Percentiles rank a stretch among this genome's conserved stretches.
Evolutionary conservation across 2,797 vertebrate genomes (phyloP).

Genomic region (Malacoraja senta): DNA sequence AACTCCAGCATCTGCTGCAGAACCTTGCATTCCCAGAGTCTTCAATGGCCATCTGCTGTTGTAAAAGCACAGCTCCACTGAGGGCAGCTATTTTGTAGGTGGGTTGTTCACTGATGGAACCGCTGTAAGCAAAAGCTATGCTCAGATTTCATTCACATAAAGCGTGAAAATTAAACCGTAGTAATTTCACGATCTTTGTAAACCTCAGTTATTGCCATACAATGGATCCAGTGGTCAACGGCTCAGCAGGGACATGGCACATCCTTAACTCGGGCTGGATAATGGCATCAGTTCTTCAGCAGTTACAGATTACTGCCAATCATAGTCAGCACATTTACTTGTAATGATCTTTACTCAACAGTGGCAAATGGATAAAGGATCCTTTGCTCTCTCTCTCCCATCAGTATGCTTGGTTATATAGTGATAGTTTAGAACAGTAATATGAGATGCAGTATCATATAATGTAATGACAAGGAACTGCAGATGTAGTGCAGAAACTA

Average conservation of each 20-base stretch:
- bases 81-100: background rate
- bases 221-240: background rate
- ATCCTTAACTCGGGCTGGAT: slow-evolving; percentile 20
- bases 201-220: background rate
- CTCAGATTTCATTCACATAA: background rate
- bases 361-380: slow-evolving; percentile 3
- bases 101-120: background rate
- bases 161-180: background rate
- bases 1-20: background rate
- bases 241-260: slow-evolving; percentile 12
- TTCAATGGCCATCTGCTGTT: slow-evolving; percentile 26
- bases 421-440: slow-evolving; percentile 3
- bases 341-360: slow-evolving; percentile 38
- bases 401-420: background rate
- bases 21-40: slow-evolving; percentile 14
- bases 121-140: background rate
- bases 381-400: slow-evolving; percentile 24
- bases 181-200: slow-evolving; percentile 4
- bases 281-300: slow-evolving; percentile 28
- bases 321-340: slow-evolving; percentile 34
- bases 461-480: too few relatives aligned
- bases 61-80: background rate
- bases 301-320: slow-evolving; percentile 32
- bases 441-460: background rate
- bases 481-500: background rate